A percentile compares a stretch with the other conserved stretches of the same genome.
Conservation (phyloP, 2,888 invertebrate genomes). For the Eupithecia abbreviata region DNA sequence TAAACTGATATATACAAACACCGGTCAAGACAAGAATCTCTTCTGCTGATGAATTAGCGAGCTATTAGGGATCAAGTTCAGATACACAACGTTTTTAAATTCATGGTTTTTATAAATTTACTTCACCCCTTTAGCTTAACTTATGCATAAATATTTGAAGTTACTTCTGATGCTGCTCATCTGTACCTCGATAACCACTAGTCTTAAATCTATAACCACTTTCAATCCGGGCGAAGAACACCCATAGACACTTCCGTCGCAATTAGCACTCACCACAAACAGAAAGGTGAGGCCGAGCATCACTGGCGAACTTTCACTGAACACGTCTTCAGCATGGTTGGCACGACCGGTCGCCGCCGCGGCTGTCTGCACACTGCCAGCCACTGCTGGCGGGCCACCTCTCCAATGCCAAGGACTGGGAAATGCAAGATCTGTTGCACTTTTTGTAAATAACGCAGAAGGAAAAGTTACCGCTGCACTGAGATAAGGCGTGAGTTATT, state of each 20-base stretch:
- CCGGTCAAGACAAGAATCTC: background rate
- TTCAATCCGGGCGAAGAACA: slow-evolving; percentile 54
- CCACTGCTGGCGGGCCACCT: slow-evolving; percentile 53
- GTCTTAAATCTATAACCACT: slow-evolving; percentile 38
- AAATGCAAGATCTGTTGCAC: slow-evolving; percentile 59
- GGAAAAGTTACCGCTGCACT: slow-evolving; percentile 66
- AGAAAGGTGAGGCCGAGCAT: slow-evolving; percentile 79
- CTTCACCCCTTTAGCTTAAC: background rate
- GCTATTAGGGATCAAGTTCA: background rate
- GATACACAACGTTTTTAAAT: background rate
- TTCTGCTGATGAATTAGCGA: background rate
- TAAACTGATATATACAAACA: background rate
- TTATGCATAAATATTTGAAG: background rate
- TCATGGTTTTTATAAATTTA: background rate
- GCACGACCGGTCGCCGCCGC: slow-evolving; percentile 63
- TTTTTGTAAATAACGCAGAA: slow-evolving; percentile 58
- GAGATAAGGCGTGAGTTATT: slow-evolving; percentile 45
- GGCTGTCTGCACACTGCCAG: slow-evolving; percentile 68
- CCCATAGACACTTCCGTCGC: slow-evolving; percentile 71
- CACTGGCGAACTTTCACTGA: slow-evolving; percentile 81
- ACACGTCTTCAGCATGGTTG: slow-evolving; percentile 69
- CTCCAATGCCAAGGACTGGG: slow-evolving; percentile 69
- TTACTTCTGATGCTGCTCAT: background rate
- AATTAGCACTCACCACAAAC: slow-evolving; percentile 82
- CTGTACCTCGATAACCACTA: background rate